Evolutionary conservation across 2,797 vertebrate species (phyloP).

Genomic region (Chiloscyllium punctatum): DNA sequence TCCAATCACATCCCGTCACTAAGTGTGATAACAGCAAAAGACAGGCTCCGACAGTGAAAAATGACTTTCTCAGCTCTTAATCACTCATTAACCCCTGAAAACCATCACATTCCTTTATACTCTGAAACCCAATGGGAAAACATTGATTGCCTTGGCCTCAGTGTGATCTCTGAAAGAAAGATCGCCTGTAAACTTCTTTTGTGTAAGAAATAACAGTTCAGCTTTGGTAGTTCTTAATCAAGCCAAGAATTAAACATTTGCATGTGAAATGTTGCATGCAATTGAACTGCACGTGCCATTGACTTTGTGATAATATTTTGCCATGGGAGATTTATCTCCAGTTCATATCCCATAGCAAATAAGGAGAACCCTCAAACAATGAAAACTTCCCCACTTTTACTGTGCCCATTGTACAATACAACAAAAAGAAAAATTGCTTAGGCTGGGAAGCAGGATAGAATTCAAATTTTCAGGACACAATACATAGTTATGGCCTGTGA

Average conservation of each 20-base stretch:
- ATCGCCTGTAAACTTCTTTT: not conserved
- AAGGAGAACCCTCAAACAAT: not conserved
- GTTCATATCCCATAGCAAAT: not conserved
- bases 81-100: not conserved
- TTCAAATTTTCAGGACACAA: not conserved
- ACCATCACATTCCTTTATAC: not conserved
- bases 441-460: not conserved
- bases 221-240: not conserved
- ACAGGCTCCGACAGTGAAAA: not conserved
- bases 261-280: slow-evolving; percentile 15
- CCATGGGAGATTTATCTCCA: not conserved
- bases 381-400: not conserved
- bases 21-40: not conserved
- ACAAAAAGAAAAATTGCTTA: not conserved
- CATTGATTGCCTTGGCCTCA: not conserved
- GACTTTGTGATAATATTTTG: not conserved
- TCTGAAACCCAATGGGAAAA: not conserved
- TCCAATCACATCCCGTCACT: not conserved
- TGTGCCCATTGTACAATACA: not conserved
- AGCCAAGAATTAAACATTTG: not conserved
- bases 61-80: not conserved
- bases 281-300: not conserved
- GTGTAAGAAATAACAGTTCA: not conserved
- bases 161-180: not conserved
- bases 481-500: not conserved